Percentiles rank a stretch among this genome's conserved stretches.
phyloP scores from a whole-genome alignment of 2,797 vertebrate genomes.

The Cryptoblepharus egeriae region DNA sequence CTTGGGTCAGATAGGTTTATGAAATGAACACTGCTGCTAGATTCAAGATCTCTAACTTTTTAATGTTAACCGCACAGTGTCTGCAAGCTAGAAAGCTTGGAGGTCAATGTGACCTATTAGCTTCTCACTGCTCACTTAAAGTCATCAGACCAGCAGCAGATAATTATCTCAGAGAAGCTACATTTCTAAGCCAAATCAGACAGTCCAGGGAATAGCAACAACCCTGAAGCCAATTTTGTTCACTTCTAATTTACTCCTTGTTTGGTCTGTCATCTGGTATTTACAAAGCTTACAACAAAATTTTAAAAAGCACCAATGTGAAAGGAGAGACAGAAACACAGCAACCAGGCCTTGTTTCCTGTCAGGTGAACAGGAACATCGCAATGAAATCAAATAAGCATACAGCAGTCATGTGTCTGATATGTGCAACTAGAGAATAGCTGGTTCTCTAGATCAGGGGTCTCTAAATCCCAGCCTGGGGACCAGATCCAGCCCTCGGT shows the following conservation, averaged over 20 bases:
- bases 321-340: neutral
- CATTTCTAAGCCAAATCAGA: neutral
- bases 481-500: no score
- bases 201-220: neutral
- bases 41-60: rapidly evolving
- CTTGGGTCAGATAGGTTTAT: neutral
- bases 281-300: neutral
- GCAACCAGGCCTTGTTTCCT: neutral
- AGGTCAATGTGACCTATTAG: neutral
- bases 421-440: neutral
- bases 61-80: neutral
- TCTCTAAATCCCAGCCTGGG: no score
- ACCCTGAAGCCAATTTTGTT: neutral
- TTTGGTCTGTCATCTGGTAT: neutral
- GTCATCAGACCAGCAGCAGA: neutral
- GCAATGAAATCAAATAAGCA: neutral
- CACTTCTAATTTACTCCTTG: constrained; percentile 12
- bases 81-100: neutral
- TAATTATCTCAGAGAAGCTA: neutral
- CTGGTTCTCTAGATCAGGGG: no score
- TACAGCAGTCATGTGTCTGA: neutral
- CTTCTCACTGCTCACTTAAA: neutral
- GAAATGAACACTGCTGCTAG: neutral
- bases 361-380: neutral
- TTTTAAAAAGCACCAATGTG: neutral